Conservation (phyloP, 1,140 invertebrate species). For the Tribolium castaneum region DNA sequence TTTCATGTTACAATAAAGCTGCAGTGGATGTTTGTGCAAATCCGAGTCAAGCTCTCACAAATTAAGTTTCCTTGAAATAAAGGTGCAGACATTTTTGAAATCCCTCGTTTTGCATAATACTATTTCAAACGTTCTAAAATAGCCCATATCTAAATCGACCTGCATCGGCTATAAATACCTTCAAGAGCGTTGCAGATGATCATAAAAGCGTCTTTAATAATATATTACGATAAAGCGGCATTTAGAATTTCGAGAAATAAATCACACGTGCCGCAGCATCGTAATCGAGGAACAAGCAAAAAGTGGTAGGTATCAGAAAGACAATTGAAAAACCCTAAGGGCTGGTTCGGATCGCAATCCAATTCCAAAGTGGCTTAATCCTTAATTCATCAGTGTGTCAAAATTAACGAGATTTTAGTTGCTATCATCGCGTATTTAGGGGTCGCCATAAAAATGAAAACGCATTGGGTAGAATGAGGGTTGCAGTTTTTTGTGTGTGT, state of each 20-base stretch:
- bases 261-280: neutral
- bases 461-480: neutral
- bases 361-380: neutral
- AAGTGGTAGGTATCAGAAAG: neutral
- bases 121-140: neutral
- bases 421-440: neutral
- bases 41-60: too few species aligned
- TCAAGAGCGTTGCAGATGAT: slow-evolving; percentile 22
- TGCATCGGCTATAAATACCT: slow-evolving; percentile 15
- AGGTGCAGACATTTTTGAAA: neutral
- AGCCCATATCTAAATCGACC: slow-evolving; percentile 21
- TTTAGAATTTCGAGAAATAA: neutral
- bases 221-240: slow-evolving; percentile 21
- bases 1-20: too few species aligned
- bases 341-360: neutral
- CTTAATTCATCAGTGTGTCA: neutral
- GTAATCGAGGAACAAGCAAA: neutral
- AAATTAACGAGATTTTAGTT: neutral
- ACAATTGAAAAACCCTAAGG: neutral
- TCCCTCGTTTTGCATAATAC: neutral
- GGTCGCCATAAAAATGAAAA: slow-evolving; percentile 8
- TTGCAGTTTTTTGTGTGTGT: slow-evolving; percentile 27
- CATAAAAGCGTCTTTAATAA: slow-evolving; percentile 34
- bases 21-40: too few species aligned
- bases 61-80: too few species aligned